A percentile compares a stretch with the other conserved stretches of the same genome.
Conservation (phyloP, 2,888 invertebrate species). For the Mythimna vitellina region DNA sequence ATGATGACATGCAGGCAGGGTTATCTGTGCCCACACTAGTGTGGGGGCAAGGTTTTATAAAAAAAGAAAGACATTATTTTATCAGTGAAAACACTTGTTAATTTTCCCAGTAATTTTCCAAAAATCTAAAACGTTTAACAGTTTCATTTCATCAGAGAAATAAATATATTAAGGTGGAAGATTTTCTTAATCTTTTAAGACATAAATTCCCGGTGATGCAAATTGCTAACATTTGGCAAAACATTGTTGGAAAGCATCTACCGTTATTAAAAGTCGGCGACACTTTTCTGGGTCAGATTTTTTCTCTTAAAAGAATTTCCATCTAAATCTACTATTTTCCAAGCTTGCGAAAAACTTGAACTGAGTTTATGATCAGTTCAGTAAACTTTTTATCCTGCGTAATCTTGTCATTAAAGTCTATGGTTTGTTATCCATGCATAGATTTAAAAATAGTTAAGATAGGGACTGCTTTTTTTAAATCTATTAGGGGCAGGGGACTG, state of each 20-base stretch:
- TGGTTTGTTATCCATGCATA: not conserved
- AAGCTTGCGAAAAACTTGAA: slow-evolving; percentile 41
- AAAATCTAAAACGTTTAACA: slow-evolving; percentile 5
- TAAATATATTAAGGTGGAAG: slow-evolving; percentile 28
- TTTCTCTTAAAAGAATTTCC: slow-evolving; percentile 35
- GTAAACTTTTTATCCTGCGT: slow-evolving; percentile 30
- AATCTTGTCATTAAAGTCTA: slow-evolving; percentile 27
- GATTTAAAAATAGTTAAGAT: no score
- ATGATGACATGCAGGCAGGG: no score
- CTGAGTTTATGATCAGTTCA: slow-evolving; percentile 20
- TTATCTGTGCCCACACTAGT: no score
- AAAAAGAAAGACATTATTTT: no score
- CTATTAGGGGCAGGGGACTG: no score
- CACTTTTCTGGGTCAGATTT: slow-evolving; percentile 57
- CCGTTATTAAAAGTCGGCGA: slow-evolving; percentile 56
- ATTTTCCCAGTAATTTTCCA: slow-evolving; percentile 1
- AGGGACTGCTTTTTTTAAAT: no score
- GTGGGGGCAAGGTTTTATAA: no score
- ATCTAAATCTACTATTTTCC: slow-evolving; percentile 27
- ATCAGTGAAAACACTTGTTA: not conserved
- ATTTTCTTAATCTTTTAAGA: slow-evolving; percentile 45
- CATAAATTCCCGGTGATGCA: slow-evolving; percentile 38
- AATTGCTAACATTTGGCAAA: slow-evolving; percentile 56
- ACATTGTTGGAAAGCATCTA: slow-evolving; percentile 39
- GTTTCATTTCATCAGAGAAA: slow-evolving; percentile 11